These are phyloP conservation scores for Pseudochaenichthys georgianus DNA, from an alignment of 2,797 vertebrate species.

Conservation along the genomic window DNA sequence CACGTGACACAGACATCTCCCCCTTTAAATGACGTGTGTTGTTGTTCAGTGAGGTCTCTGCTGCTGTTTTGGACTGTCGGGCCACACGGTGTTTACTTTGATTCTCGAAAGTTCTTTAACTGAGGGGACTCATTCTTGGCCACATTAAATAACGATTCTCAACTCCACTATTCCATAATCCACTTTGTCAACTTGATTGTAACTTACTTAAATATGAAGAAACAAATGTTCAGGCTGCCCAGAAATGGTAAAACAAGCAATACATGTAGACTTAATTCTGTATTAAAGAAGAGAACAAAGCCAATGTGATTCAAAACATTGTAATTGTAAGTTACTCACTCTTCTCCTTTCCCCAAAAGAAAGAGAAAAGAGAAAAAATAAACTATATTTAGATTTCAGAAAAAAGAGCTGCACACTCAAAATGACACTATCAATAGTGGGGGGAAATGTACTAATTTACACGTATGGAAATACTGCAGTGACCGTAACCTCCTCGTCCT, in stretches of 20 bases:
- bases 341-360: neutral
- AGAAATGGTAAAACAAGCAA: neutral
- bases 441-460: no score
- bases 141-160: no score
- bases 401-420: neutral
- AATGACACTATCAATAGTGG: no score
- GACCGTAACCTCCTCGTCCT: no score
- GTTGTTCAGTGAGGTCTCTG: neutral
- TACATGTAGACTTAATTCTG: neutral
- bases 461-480: no score
- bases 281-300: neutral
- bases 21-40: conserved; percentile 50
- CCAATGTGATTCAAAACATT: neutral
- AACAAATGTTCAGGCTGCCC: neutral
- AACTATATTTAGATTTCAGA: neutral
- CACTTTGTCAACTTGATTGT: neutral
- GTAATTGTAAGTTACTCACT: neutral
- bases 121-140: no score
- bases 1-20: conserved; percentile 78
- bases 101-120: no score
- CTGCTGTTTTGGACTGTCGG: conserved; percentile 5
- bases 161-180: no score
- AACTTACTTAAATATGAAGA: neutral
- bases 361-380: neutral
- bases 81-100: no score